Evolutionary conservation across 2,888 invertebrate genomes (phyloP).

Genomic region (Mimachlamys varia): DNA sequence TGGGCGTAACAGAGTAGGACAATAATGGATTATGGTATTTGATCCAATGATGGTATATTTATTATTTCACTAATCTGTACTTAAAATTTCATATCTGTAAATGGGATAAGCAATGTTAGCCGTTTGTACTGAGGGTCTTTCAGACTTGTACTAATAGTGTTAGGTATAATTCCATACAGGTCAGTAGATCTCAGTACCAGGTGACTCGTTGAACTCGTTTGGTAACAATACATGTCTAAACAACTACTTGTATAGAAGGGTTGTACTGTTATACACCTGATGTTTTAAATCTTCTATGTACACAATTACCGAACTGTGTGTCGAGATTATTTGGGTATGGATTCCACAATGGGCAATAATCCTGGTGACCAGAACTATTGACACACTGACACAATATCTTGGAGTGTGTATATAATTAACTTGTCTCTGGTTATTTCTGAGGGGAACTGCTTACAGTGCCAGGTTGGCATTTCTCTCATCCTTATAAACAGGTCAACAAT

Average conservation of each 20-base stretch:
- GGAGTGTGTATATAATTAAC: background rate
- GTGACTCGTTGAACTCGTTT: background rate
- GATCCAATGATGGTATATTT: too few species aligned
- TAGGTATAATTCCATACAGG: background rate
- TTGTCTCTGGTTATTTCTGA: background rate
- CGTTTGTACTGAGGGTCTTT: too few species aligned
- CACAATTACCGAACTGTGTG: background rate
- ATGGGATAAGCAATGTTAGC: too few species aligned
- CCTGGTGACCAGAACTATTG: background rate
- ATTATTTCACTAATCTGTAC: background rate
- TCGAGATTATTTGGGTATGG: background rate
- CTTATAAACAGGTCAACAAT: background rate
- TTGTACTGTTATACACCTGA: background rate
- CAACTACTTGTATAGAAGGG: background rate
- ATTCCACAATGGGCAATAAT: background rate
- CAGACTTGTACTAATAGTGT: background rate
- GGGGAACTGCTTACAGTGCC: background rate
- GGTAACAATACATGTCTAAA: background rate
- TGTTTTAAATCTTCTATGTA: background rate
- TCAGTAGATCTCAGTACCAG: background rate
- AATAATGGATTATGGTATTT: too few species aligned
- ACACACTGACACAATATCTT: conserved; percentile 32
- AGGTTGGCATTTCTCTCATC: background rate
- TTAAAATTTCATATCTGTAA: background rate
- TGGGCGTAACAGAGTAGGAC: too few species aligned